Base-by-base conservation (phyloP, 2,888 invertebrate species). In the Diploptera punctata region DNA sequence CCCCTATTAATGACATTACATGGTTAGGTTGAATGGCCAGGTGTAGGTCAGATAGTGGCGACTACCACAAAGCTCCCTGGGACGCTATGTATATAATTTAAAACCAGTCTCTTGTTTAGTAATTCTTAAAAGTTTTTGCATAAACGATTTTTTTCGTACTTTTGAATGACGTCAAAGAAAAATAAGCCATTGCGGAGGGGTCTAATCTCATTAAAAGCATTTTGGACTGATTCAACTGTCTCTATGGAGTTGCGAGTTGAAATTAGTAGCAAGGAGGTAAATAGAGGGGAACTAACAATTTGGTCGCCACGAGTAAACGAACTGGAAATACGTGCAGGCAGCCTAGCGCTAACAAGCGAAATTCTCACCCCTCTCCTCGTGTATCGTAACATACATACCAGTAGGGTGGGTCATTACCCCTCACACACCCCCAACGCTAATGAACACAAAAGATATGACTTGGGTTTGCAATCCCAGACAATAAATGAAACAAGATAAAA, bases 171-270 rank as follows among this genome's bases (percentile, higher is more conserved):
- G 68, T 61, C 26, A 68, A n/a, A 38, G 61, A 49, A 68, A 61
- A 68, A 72, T 69, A 72, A 68, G 72, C 68, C 26, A 44, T 68
- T 67, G 57, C 47, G 19, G n/a, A n/a, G n/a, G n/a, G 33, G 54
- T 68, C 47, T 72, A 72, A 72, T 72, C 68, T 68, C 68, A 72
- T 72, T 72, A 72, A 68, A 68, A 72, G 68, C 57, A 57, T 57
- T 57, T 57, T 71, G 54, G 71, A 71, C 71, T 71, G 71, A 67
- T 71, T 67, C 71, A 44, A 57, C 31, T 49, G 62, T 65, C 70
- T 52, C 52, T 65, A 52, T 57, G 62, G 70, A 49, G 13, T 31
- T 26, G 31, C 44, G 57, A 57, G 57, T 29, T 29, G 57, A 57
- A 47, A 62, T 62, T 61, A 62, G 62, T 31, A 57, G 31, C 26